Percentiles rank a stretch among this genome's conserved stretches.
Conservation (phyloP, 2,888 invertebrate species). For the Eupithecia abbreviata region DNA sequence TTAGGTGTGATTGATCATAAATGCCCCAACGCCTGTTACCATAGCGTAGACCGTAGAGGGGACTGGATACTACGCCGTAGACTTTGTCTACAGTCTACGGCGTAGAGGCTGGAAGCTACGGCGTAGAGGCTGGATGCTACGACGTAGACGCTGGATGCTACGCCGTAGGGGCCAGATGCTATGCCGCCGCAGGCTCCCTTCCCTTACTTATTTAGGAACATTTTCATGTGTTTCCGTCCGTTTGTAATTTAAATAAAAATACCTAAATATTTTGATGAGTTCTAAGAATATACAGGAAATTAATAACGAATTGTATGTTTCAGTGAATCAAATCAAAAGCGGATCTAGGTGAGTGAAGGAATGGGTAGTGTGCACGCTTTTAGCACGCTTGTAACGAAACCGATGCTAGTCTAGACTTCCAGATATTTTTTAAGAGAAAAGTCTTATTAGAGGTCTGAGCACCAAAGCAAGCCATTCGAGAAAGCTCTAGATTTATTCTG, state of each 20-base stretch:
- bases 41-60: background rate
- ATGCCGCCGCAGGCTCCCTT: background rate
- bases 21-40: background rate
- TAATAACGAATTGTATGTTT: conserved; percentile 66
- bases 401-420: conserved; percentile 20
- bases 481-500: background rate
- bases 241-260: background rate
- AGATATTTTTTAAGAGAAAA: background rate
- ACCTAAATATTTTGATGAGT: background rate
- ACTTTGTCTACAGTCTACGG: background rate
- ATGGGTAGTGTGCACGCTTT: conserved; percentile 58
- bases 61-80: background rate
- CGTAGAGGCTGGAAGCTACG: no score
- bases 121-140: background rate
- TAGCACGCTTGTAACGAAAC: conserved; percentile 53
- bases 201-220: background rate
- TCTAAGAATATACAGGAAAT: conserved; percentile 18
- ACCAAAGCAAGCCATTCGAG: background rate
- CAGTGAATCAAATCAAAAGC: conserved; percentile 79
- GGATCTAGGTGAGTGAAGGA: conserved; percentile 76
- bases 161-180: background rate
- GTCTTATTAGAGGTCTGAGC: background rate
- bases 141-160: background rate
- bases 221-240: background rate
- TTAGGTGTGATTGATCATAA: background rate